Percentiles rank a stretch among this genome's conserved stretches.
phyloP scores from a whole-genome alignment of 2,888 invertebrate genomes.

The Archips xylosteana region DNA sequence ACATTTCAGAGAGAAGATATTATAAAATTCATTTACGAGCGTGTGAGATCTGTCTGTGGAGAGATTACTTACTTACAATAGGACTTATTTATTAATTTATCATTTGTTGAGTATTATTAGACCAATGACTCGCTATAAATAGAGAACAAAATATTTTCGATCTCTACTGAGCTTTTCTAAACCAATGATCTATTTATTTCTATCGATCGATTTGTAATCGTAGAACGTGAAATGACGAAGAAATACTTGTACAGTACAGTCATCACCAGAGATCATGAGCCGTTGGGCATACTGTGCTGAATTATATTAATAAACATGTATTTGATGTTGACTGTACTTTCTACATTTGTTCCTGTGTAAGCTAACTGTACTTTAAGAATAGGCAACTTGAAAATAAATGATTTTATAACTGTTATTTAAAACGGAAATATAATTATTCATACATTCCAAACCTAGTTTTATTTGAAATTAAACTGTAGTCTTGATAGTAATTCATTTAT shows the following conservation, averaged over 20 bases:
- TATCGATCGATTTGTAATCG: constrained; percentile 16
- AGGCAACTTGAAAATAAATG: constrained; percentile 17
- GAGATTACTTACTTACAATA: not conserved
- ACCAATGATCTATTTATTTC: constrained; percentile 21
- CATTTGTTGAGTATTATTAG: constrained; percentile 17
- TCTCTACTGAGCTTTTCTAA: not conserved
- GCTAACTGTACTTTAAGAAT: constrained; percentile 33
- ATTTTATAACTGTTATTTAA: constrained; percentile 33
- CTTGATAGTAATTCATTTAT: constrained; percentile 29
- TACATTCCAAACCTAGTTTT: constrained; percentile 51
- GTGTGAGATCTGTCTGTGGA: too few species aligned
- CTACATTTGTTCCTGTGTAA: not conserved
- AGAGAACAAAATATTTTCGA: constrained; percentile 16
- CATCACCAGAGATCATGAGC: not conserved
- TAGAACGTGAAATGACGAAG: not conserved
- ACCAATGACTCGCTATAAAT: constrained; percentile 13
- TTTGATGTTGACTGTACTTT: not conserved
- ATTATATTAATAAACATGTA: not conserved
- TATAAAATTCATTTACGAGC: not conserved
- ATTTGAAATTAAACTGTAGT: constrained; percentile 24
- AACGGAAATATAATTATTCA: constrained; percentile 45
- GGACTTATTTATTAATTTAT: not conserved
- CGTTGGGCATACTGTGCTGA: not conserved
- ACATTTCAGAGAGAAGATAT: too few species aligned
- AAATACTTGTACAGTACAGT: constrained; percentile 10